Evolutionary conservation across 2,888 invertebrate genomes (phyloP).

Genomic region (Cyaniris semiargus): DNA sequence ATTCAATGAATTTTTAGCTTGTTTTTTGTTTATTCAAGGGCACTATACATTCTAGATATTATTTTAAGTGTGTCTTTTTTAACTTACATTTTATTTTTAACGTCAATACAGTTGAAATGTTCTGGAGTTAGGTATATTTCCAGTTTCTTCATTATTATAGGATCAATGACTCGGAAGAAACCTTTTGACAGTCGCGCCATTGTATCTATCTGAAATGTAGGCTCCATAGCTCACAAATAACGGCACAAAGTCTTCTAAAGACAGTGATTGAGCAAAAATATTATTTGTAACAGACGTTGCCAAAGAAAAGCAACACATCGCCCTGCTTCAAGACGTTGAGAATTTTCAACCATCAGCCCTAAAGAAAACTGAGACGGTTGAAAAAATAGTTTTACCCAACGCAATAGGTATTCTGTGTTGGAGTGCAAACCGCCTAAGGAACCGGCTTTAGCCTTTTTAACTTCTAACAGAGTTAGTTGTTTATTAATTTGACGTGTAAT

Average conservation of each 20-base stretch:
- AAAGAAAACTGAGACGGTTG: constrained; percentile 89
- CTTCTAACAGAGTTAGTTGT: constrained; percentile 25
- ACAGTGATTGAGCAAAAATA: constrained; percentile 27
- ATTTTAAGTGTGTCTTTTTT: background rate
- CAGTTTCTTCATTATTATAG: background rate
- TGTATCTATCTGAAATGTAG: background rate
- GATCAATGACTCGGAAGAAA: background rate
- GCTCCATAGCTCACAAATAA: background rate
- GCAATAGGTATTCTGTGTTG: constrained; percentile 85
- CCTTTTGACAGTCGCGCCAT: background rate
- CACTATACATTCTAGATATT: background rate
- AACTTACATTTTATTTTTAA: background rate
- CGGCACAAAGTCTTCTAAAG: background rate
- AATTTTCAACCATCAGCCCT: constrained; percentile 87
- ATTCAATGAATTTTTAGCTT: constrained; percentile 1
- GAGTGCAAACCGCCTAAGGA: constrained; percentile 27
- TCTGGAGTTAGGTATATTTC: background rate
- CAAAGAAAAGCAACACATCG: constrained; percentile 87
- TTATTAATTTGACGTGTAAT: constrained; percentile 10
- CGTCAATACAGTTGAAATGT: background rate
- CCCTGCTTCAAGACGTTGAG: constrained; percentile 88
- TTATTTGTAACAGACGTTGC: constrained; percentile 81
- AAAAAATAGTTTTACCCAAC: constrained; percentile 91
- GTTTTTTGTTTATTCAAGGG: constrained; percentile 16
- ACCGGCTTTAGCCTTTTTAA: constrained; percentile 9